Conservation (phyloP, 2,888 invertebrate genomes). For the Latrodectus hesperus region DNA sequence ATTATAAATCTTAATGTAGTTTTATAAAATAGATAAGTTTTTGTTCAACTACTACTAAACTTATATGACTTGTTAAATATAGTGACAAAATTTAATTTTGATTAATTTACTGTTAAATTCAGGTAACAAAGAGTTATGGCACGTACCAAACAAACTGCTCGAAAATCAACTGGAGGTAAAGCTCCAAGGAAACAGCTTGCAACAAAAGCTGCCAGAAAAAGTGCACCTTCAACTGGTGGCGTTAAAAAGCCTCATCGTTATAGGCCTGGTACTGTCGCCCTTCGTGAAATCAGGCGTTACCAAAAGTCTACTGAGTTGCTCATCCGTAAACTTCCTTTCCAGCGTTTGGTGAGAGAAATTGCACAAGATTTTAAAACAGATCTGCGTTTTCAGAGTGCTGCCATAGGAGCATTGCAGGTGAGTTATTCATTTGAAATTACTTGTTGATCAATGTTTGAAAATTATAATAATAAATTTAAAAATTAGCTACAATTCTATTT, state of each 20-base stretch:
- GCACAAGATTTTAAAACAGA: conserved; percentile 89
- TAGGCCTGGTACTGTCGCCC: conserved; percentile 95
- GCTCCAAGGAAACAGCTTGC: conserved; percentile 95
- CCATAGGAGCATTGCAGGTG: conserved; percentile 81
- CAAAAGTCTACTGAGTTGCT: conserved; percentile 96
- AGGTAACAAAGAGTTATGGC: conserved; percentile 81
- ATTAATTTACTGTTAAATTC: no score
- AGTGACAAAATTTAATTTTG: not conserved
- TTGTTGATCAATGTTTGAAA: not conserved
- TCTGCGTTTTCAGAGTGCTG: conserved; percentile 84
- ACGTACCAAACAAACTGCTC: conserved; percentile 97
- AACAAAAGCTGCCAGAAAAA: conserved; percentile 95
- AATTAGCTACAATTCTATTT: no score
- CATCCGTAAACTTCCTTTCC: conserved; percentile 94
- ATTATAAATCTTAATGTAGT: not conserved
- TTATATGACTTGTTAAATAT: not conserved
- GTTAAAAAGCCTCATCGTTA: conserved; percentile 98
- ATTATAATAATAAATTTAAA: no score
- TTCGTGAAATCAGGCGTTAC: conserved; percentile 96
- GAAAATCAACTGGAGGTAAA: conserved; percentile 97
- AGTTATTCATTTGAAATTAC: not conserved
- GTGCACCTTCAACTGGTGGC: conserved; percentile 94
- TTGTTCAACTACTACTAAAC: not conserved
- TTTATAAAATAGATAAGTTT: not conserved
- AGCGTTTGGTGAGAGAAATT: conserved; percentile 96